Base-by-base conservation (phyloP, 2,113 vertebrate genomes). In the Otis tarda region DNA sequence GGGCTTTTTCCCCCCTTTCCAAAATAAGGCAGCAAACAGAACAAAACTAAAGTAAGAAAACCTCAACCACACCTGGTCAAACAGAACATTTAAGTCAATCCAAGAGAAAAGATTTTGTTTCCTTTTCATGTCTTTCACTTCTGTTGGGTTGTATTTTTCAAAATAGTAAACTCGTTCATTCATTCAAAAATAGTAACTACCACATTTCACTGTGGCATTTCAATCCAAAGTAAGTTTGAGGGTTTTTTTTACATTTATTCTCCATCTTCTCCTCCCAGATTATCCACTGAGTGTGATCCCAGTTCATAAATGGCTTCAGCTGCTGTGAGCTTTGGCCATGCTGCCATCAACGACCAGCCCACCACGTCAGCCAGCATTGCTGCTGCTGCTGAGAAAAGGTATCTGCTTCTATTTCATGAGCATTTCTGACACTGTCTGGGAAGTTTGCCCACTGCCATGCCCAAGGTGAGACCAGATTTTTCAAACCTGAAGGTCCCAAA, bases 21-120 rank as follows among this genome's bases (percentile, higher is more conserved):
- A 93, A 87, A 87, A 71, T 43, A 91, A 67, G n/a, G 60, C 43
- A 49, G 49, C 39, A 90, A 69, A 77, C 14, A 53, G 41, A 61
- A 64, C 41, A 70, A 75, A 83, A 53, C 25, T 59, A 47, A 83
- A 78, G 31, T 47, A 75, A 89, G 64, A 52, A 94, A 96, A 52
- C 25, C 16, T 67, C 69, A 63, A 19, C 45, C 30, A 52, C 43
- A 79, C 49, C 61, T 65, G 39, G 77, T 90, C 33, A 87, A 94
- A 93, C 74, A 84, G 64, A 89, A 63, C 25, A 85, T 76, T 75
- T 73, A 79, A 45, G 41, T 89, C 16, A 33, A 24, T 60, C 56
- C 65, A 75, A 50, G 20, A 87, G 30, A 84, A 81, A 94, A 86
- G 21, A 61, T 78, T 86, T 81, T 75, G 30, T 75, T 86, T 89